A percentile compares a stretch with the other conserved stretches of the same genome.
Evolutionary conservation across 92 coral and sea anemone species (phyloP).

Genomic region (Metridium senile): DNA sequence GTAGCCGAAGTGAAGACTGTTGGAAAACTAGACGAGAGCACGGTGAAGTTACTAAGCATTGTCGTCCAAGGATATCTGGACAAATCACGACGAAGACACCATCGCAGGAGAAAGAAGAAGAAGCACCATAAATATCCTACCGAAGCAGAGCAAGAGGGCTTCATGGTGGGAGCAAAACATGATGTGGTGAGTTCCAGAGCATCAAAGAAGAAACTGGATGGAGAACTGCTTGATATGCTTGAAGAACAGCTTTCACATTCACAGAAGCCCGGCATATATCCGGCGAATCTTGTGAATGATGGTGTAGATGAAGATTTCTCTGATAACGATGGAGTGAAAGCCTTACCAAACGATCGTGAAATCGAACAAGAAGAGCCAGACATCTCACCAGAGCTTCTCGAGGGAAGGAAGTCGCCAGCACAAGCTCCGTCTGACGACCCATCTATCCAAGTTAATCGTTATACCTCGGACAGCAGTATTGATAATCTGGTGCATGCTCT

Average conservation of each 20-base stretch:
- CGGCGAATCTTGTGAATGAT: conserved; percentile 5
- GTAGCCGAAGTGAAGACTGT: conserved; percentile 9
- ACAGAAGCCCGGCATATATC: neutral
- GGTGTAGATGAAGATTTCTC: neutral
- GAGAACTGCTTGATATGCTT: conserved; percentile 13
- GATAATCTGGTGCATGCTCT: conserved; percentile 2
- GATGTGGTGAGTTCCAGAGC: neutral
- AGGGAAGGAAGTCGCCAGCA: neutral
- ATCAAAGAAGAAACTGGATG: conserved; percentile 9
- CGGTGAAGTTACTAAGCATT: conserved; percentile 12
- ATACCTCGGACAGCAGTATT: conserved; percentile 20
- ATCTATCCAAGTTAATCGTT: neutral
- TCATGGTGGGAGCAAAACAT: conserved; percentile 24
- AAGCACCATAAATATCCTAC: conserved; percentile 6
- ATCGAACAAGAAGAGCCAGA: neutral
- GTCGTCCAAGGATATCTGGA: conserved; percentile 31
- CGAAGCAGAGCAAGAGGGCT: neutral
- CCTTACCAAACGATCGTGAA: conserved; percentile 30
- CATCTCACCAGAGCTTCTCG: neutral
- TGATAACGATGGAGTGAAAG: conserved; percentile 1
- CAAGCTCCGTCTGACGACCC: conserved; percentile 24
- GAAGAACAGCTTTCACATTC: conserved; percentile 20
- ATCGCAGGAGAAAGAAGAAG: neutral
- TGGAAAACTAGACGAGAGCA: conserved; percentile 15
- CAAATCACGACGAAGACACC: neutral